A percentile compares a stretch with the other conserved stretches of the same genome.
Conservation (phyloP, 2,888 invertebrate genomes). For the Nudaria mundana region DNA sequence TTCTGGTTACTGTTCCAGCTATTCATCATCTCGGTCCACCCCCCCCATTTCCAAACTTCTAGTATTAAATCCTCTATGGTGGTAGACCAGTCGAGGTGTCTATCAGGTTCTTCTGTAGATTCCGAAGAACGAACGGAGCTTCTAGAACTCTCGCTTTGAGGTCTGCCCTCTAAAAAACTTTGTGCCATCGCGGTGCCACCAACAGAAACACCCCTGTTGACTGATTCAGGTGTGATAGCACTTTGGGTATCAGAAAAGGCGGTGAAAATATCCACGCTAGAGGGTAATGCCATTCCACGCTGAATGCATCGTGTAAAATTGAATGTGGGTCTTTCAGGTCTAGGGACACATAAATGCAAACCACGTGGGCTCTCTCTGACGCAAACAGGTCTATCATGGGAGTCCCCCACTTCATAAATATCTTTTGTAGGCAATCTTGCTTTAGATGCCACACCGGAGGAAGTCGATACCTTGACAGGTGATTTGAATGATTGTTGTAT, state of each 20-base stretch:
- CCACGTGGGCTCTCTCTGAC: conserved; percentile 21
- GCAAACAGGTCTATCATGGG: conserved; percentile 33
- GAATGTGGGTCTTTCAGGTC: conserved; percentile 20
- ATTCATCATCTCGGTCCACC: conserved; percentile 15
- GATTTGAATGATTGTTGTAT: no score
- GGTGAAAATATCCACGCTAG: background rate
- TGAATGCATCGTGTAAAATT: conserved; percentile 20
- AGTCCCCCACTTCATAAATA: conserved; percentile 24
- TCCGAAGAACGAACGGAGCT: background rate
- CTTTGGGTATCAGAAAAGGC: background rate
- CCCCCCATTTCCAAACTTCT: conserved; percentile 24
- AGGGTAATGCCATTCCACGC: conserved; percentile 17
- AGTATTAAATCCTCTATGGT: conserved; percentile 2
- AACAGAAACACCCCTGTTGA: no score
- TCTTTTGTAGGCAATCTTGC: conserved; percentile 5
- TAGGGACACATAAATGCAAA: conserved; percentile 15
- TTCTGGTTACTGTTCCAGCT: conserved; percentile 3
- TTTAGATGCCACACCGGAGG: conserved; percentile 31
- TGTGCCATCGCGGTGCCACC: background rate
- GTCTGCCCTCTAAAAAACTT: background rate
- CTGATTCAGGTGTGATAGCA: no score
- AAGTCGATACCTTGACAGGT: no score
- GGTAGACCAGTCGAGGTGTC: conserved; percentile 1
- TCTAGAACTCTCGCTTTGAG: no score
- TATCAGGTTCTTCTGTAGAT: background rate